These are phyloP conservation scores for Lerista edwardsae DNA, from an alignment of 2,797 vertebrate species.

Conservation along the genomic window DNA sequence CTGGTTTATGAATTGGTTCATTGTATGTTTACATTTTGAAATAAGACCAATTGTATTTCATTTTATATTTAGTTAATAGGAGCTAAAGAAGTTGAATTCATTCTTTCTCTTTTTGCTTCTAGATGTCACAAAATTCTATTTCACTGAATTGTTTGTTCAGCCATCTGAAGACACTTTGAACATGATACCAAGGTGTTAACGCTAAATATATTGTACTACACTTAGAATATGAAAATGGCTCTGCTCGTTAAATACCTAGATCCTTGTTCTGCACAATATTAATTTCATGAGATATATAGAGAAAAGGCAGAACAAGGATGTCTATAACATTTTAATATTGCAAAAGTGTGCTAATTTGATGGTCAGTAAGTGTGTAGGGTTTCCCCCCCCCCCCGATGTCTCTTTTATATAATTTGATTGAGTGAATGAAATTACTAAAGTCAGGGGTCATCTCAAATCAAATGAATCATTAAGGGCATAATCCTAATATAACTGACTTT, in stretches of 20 bases:
- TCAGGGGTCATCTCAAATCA: background rate
- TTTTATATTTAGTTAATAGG: conserved; percentile 23
- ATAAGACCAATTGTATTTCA: conserved; percentile 35
- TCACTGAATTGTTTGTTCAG: conserved; percentile 75
- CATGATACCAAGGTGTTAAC: conserved; percentile 74
- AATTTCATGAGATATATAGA: too few relatives aligned
- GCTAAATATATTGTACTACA: background rate
- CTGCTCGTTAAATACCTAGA: background rate
- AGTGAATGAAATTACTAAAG: background rate
- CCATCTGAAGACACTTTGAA: conserved; percentile 65
- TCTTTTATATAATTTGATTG: background rate
- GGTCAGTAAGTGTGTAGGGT: background rate
- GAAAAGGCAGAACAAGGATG: too few relatives aligned
- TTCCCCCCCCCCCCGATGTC: background rate
- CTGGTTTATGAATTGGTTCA: conserved; percentile 23
- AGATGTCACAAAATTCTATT: conserved; percentile 78
- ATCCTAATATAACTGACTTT: too few relatives aligned
- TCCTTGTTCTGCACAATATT: conserved; percentile 30
- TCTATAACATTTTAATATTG: background rate
- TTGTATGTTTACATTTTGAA: conserved; percentile 17
- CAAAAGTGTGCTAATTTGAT: background rate
- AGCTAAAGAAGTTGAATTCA: conserved; percentile 33
- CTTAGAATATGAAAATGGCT: background rate
- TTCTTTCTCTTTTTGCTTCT: conserved; percentile 57
- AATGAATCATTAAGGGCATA: background rate